Conservation (phyloP, 2,888 invertebrate genomes). For the Caenorhabditis parvicauda region DNA sequence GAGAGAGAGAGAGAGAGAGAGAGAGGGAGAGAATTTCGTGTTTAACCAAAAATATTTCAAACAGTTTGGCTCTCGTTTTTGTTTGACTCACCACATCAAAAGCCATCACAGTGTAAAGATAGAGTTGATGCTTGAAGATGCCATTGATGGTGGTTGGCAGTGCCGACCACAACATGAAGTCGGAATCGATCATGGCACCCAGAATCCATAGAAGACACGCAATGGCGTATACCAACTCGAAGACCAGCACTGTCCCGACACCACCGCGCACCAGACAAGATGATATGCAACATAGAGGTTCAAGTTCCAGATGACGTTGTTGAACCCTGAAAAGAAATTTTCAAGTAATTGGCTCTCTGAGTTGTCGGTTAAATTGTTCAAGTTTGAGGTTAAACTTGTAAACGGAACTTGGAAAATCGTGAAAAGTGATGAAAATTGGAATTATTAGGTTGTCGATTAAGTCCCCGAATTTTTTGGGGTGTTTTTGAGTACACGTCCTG, state of each 20-base stretch:
- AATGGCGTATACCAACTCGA: conserved; percentile 38
- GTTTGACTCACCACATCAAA: conserved; percentile 33
- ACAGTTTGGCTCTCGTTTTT: neutral
- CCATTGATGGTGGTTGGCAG: conserved; percentile 26
- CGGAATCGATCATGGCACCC: conserved; percentile 28
- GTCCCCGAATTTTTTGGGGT: too few relatives aligned
- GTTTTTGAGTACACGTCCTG: too few relatives aligned
- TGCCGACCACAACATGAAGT: conserved; percentile 31
- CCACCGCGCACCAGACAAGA: conserved; percentile 60
- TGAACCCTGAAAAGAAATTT: conserved; percentile 47
- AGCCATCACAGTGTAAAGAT: conserved; percentile 24
- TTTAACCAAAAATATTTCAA: neutral
- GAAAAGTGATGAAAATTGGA: too few relatives aligned
- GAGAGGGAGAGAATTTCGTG: neutral
- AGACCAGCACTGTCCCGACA: conserved; percentile 53
- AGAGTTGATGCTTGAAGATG: conserved; percentile 31
- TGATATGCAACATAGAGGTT: conserved; percentile 57
- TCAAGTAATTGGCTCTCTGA: too few relatives aligned
- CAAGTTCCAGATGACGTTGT: conserved; percentile 55
- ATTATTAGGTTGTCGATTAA: too few relatives aligned
- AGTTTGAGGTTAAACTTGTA: too few relatives aligned
- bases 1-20: conserved; percentile 7
- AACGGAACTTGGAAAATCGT: too few relatives aligned
- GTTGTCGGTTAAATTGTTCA: too few relatives aligned
- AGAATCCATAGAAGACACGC: conserved; percentile 28